Evolutionary conservation across 2,888 invertebrate species (phyloP).

Genomic region (Dyspetes luteomarginatus): DNA sequence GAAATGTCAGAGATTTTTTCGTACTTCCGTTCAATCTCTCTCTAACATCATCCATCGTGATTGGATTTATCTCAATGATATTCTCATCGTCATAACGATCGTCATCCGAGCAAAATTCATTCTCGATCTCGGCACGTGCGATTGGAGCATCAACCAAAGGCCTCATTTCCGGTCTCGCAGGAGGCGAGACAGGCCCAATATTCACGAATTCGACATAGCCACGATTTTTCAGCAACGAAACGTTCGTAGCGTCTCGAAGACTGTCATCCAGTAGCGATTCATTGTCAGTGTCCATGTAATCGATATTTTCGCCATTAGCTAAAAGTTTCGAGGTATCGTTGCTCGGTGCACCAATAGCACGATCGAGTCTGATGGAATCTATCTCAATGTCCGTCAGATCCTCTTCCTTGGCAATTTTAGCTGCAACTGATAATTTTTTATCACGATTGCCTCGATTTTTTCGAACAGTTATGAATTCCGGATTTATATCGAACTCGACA

Average conservation of each 20-base stretch:
- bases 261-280: constrained; percentile 90
- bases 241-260: constrained; percentile 84
- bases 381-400: constrained; percentile 81
- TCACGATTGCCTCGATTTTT: constrained; percentile 67
- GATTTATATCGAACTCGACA: constrained; percentile 86
- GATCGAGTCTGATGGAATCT: constrained; percentile 80
- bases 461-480: constrained; percentile 81
- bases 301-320: constrained; percentile 89
- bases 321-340: constrained; percentile 80
- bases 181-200: constrained; percentile 72
- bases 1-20: constrained; percentile 33
- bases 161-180: constrained; percentile 31
- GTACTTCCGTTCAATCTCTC: constrained; percentile 74
- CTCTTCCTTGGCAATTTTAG: constrained; percentile 80
- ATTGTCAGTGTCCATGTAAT: constrained; percentile 94
- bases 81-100: constrained; percentile 74
- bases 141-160: constrained; percentile 75
- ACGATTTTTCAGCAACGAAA: constrained; percentile 85
- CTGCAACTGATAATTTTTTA: constrained; percentile 53
- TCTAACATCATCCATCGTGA: constrained; percentile 79
- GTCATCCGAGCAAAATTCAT: constrained; percentile 77
- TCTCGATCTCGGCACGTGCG: constrained; percentile 77
- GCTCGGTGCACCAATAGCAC: constrained; percentile 65
- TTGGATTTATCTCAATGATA: constrained; percentile 79
- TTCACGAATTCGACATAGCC: constrained; percentile 89